A percentile compares a stretch with the other conserved stretches of the same genome.
These are phyloP conservation scores for Reticulitermes speratus DNA, from an alignment of 1,140 invertebrate genomes.

Conservation along the genomic window DNA sequence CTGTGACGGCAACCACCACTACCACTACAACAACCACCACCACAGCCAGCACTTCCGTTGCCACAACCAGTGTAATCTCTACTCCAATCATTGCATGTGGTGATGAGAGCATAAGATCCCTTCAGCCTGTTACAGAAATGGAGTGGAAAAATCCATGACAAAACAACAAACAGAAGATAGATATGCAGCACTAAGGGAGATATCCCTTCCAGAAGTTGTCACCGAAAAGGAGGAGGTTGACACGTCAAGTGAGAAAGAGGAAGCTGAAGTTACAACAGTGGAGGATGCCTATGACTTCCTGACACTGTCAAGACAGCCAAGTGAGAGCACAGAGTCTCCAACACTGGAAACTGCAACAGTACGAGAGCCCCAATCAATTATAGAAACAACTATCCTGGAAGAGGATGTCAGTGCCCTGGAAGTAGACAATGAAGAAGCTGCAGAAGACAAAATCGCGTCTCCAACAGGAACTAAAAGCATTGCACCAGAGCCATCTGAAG, in stretches of 20 bases:
- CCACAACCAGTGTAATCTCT: background rate
- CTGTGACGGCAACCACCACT: background rate
- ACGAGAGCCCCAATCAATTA: conserved; percentile 41
- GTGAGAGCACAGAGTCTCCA: conserved; percentile 42
- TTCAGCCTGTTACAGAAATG: background rate
- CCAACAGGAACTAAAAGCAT: conserved; percentile 5
- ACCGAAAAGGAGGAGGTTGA: conserved; percentile 46
- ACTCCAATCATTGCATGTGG: background rate
- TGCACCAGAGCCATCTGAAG: background rate
- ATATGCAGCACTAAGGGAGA: conserved; percentile 69
- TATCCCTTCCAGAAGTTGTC: conserved; percentile 58
- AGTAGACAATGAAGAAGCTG: conserved; percentile 24
- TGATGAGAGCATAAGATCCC: background rate
- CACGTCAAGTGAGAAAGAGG: conserved; percentile 33
- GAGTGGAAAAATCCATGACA: background rate
- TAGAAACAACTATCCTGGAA: conserved; percentile 42
- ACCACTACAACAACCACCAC: background rate
- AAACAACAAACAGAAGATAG: conserved; percentile 51
- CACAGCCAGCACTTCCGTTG: background rate
- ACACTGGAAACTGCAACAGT: conserved; percentile 37
- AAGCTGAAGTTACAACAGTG: conserved; percentile 29
- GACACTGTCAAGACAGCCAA: conserved; percentile 39
- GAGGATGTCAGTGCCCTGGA: conserved; percentile 38
- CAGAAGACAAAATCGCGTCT: background rate
- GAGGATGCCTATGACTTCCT: conserved; percentile 41